phyloP scores from a whole-genome alignment of 2,888 invertebrate species.

The Aphidius colemani region DNA sequence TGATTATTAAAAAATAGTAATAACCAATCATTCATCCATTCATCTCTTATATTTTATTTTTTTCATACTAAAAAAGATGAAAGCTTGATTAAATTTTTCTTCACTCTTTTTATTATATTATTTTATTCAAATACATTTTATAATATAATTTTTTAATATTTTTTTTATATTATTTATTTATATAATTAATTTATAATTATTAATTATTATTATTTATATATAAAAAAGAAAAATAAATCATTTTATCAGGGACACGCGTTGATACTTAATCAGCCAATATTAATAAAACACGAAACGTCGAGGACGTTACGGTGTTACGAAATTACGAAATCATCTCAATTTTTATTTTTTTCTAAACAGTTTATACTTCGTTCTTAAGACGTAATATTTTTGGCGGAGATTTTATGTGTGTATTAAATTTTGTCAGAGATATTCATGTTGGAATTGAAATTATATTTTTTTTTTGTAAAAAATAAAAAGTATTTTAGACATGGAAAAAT shows the following conservation, averaged over 20 bases:
- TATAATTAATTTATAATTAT: too few relatives aligned
- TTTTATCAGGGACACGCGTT: conserved; percentile 48
- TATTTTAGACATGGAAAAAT: too few relatives aligned
- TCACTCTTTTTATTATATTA: too few relatives aligned
- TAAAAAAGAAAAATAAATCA: too few relatives aligned
- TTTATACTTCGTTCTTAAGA: background rate
- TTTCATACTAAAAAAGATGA: too few relatives aligned
- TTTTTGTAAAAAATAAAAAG: too few relatives aligned
- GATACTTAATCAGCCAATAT: conserved; percentile 56
- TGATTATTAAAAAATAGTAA: background rate
- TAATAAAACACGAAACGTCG: conserved; percentile 44
- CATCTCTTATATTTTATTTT: background rate
- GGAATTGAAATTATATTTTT: background rate
- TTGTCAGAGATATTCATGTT: background rate
- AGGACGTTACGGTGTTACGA: conserved; percentile 1
- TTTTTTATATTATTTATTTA: too few relatives aligned
- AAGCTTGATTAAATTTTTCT: too few relatives aligned
- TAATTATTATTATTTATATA: too few relatives aligned
- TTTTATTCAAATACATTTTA: background rate
- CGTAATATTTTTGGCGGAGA: conserved; percentile 39
- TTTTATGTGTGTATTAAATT: conserved; percentile 15
- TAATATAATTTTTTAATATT: background rate
- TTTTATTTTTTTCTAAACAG: too few relatives aligned
- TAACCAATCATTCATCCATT: background rate
- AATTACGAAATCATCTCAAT: conserved; percentile 34